Evolutionary conservation across 2,888 invertebrate species (phyloP).

Genomic region (Lepeophtheirus nordmannii): DNA sequence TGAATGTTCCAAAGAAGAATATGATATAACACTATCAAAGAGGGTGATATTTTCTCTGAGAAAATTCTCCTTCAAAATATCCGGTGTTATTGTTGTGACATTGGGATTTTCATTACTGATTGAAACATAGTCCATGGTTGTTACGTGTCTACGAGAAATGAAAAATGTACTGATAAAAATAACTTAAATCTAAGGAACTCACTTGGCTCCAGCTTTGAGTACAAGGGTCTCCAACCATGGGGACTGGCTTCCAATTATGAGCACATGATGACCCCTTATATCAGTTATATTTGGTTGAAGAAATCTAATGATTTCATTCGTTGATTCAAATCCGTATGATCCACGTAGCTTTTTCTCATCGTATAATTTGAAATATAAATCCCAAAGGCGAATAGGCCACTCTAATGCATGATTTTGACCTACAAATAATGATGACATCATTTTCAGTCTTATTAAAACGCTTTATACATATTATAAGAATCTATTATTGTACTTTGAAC

Average conservation of each 20-base stretch:
- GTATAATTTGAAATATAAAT: no score
- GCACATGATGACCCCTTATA: neutral
- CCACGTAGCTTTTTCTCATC: neutral
- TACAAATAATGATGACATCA: no score
- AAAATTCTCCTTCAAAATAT: neutral
- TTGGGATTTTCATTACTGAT: neutral
- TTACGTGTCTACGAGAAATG: neutral
- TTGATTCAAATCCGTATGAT: neutral
- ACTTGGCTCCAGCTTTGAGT: neutral
- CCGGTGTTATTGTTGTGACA: neutral
- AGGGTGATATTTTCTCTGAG: neutral
- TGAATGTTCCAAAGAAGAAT: conserved; percentile 16
- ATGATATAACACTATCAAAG: conserved; percentile 13
- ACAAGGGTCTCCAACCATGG: neutral
- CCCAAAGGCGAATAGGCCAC: no score
- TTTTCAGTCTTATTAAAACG: no score
- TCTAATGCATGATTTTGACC: no score
- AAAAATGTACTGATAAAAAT: no score
- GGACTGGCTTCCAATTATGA: neutral
- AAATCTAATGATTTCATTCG: neutral
- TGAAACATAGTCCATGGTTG: neutral
- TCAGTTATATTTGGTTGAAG: neutral
- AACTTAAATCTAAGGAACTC: no score
- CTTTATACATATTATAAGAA: no score
- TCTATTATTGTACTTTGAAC: no score